Base-by-base conservation (phyloP, 1,140 invertebrate genomes). In the Andricus grossulariae region DNA sequence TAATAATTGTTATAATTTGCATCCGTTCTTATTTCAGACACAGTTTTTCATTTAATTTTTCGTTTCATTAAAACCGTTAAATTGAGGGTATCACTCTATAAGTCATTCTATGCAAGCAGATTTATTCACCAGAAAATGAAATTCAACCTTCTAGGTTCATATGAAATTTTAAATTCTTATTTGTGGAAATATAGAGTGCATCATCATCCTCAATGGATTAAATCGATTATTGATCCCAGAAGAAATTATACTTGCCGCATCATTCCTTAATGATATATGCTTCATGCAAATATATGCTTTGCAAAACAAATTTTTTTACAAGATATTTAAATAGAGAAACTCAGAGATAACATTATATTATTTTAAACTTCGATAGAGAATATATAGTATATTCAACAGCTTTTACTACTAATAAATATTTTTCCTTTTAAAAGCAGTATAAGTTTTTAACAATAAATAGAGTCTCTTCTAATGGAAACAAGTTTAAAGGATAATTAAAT, bases 361-460 rank as follows among this genome's bases (percentile, higher is more conserved):
- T 39, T 3, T n/a, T 45, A 39, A 66, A 32, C 25, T 66, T 66
- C n/a, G n/a, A 12, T 66, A 66, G 60, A 66, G 60, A 66, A 66
- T 66, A 66, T 39, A 66, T 66, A n/a, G 25, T 25, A 39, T 66
- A 39, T 13, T 32, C 60, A 66, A 66, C 60, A 66, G 39, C 15
- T 39, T 66, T 39, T 39, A n/a, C 60, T 66, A 39, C 25, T 16
- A 15, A 32, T 39, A 45, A 66, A 66, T 66, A 60, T 60, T 60
- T 60, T 66, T 16, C 25, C 16, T 39, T 60, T 60, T 16, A 16
- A 21, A 16, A 60, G 12, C 21, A 32, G 32, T 60, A 25, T 60
- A 10, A 21, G 32, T 60, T 60, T 11, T 11, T 32, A 60, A 18
- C 19, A 13, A 19, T 55, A 11, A 21, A 19, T 18, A 55, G 12